phyloP scores from a whole-genome alignment of 2,113 vertebrate species.

The Trichomycterus rosablanca region DNA sequence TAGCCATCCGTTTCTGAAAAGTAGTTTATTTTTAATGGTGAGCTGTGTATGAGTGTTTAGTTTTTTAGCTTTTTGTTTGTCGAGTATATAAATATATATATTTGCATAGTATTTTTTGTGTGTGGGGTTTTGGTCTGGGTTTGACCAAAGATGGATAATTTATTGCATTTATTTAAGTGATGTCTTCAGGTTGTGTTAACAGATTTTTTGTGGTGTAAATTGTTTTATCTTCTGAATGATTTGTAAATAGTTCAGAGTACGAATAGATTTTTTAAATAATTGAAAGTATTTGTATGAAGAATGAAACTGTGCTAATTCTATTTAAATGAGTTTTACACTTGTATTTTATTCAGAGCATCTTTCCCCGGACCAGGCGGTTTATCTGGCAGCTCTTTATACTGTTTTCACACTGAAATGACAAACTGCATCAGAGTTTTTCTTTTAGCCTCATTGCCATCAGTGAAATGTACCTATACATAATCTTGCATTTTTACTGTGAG shows the following conservation, averaged over 20 bases:
- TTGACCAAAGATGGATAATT: no score
- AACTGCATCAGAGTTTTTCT: background rate
- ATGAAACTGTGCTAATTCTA: background rate
- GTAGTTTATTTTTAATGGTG: constrained; percentile 10
- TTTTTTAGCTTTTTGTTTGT: constrained; percentile 6
- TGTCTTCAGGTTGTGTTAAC: constrained; percentile 1
- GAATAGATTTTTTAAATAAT: constrained; percentile 22
- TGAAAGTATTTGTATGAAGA: constrained; percentile 33
- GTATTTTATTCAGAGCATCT: constrained; percentile 26
- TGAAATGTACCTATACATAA: no score
- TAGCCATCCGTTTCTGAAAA: no score
- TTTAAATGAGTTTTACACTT: background rate
- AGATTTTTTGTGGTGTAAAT: constrained; percentile 31
- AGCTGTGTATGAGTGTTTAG: constrained; percentile 35
- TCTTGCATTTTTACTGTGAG: no score
- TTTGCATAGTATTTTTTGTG: no score
- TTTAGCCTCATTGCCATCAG: no score
- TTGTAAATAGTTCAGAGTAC: constrained; percentile 27
- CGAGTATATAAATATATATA: no score
- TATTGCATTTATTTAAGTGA: constrained; percentile 10
- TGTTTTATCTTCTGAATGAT: no score
- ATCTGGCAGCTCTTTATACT: constrained; percentile 41
- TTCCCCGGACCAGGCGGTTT: constrained; percentile 36
- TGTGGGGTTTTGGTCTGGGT: no score
- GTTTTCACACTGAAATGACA: constrained; percentile 26